Evolutionary conservation across 2,113 vertebrate species (phyloP), one percentile per base, ranked within the genome.

Genomic region (Manacus vitellinus): DNA sequence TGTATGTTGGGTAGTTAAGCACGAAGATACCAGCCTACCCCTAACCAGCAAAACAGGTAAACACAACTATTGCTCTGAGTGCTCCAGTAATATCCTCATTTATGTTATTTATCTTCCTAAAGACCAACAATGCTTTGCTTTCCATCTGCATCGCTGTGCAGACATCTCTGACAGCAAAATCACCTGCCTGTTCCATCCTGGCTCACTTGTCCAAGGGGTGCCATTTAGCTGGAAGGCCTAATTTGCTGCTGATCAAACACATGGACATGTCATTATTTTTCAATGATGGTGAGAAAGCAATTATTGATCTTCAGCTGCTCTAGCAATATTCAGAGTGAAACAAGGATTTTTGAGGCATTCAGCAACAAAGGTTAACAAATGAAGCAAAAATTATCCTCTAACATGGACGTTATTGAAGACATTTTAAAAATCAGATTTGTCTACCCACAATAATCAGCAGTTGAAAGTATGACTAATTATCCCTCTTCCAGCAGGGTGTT

Each of bases 161-260:
- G 70, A 37, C 54, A 17, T 15, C 22, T 55, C 70, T 81, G 83
- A 68, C 46, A 51, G 74, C 28, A 73, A 41, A 85, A 67, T 58
- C 37, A 78, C 39, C 70, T 85, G 74, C 70, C 39, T 81, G 28
- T 37, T 81, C 22, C 6, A 31, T 21, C 61, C 35, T 25, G 23
- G 61, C 55, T 91, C 30, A 1, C 51, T 88, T 21, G 33, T 51
- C 74, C 70, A 61, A 88, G 55, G 46, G 65, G 17, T 80, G 87
- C 74, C 49, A 55, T 91, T 91, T 88, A 92, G 65, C 68, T 68
- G n/a, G 16, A 63, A 63, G 51, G 58, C 63, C 49, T 88, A 58
- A 92, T 91, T 88, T 94, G 78, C 79, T 81, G 75, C 91, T 89
- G 85, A 85, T 84, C 67, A 82, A 73, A 82, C 61, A 35, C 5